A percentile compares a stretch with the other conserved stretches of the same genome.
These are phyloP conservation scores for Apocrypta bakeri DNA, from an alignment of 1,140 invertebrate genomes.

Conservation along the genomic window DNA sequence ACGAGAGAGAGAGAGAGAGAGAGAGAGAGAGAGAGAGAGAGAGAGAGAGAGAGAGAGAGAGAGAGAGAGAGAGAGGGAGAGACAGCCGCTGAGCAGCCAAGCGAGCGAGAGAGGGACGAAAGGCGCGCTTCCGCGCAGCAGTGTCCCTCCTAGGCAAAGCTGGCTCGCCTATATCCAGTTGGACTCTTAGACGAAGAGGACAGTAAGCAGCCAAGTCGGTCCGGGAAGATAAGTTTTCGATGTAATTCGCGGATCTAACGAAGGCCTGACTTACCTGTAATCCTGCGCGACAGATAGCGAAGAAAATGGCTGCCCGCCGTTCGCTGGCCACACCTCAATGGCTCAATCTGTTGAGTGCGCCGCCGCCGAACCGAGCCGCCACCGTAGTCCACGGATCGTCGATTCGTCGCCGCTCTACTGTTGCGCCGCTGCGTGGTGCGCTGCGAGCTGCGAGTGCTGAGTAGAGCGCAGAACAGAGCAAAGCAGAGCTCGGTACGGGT, in stretches of 20 bases:
- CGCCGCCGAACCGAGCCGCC: constrained; percentile 51
- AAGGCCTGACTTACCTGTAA: constrained; percentile 69
- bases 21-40: background rate
- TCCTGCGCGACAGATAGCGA: constrained; percentile 73
- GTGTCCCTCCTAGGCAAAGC: background rate
- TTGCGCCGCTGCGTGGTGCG: background rate
- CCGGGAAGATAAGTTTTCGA: background rate
- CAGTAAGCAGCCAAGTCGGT: background rate
- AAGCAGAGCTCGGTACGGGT: too few relatives aligned
- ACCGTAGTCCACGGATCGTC: constrained; percentile 6
- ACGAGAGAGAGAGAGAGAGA: background rate
- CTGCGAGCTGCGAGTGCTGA: background rate
- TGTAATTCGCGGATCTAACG: background rate
- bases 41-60: constrained; percentile 10
- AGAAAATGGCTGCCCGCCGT: constrained; percentile 74
- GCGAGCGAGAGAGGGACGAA: background rate
- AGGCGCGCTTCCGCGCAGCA: constrained; percentile 25
- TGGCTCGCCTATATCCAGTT: background rate
- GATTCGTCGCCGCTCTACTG: background rate
- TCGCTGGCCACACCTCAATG: constrained; percentile 74
- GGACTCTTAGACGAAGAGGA: background rate
- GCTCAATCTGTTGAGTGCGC: constrained; percentile 70
- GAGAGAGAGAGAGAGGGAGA: constrained; percentile 3
- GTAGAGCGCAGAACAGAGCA: too few relatives aligned
- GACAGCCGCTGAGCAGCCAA: constrained; percentile 11